Percentiles rank a stretch among this genome's conserved stretches.
These are phyloP conservation scores for Coelinius sp. DNA, from an alignment of 2,888 invertebrate genomes.

Conservation along the genomic window DNA sequence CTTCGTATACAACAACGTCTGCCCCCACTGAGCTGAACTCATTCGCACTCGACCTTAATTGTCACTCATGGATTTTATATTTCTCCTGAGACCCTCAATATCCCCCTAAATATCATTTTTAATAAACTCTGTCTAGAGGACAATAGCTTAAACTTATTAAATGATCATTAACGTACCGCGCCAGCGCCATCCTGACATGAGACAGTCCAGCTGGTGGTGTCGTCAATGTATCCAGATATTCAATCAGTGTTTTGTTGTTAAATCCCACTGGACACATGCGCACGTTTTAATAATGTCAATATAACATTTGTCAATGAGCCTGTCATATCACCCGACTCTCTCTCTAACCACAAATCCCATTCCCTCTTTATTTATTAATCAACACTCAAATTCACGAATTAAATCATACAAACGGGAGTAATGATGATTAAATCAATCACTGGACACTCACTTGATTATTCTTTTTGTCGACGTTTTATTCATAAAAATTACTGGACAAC, in stretches of 20 bases:
- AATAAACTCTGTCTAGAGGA: too few relatives aligned
- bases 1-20: conserved; percentile 1
- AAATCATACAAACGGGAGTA: conserved; percentile 14
- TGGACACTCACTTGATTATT: conserved; percentile 43
- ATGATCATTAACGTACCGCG: conserved; percentile 73
- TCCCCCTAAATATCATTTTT: not conserved
- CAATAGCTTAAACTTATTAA: not conserved
- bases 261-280: conserved; percentile 70
- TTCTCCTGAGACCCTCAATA: too few relatives aligned
- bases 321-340: conserved; percentile 57
- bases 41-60: conserved; percentile 51
- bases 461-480: not conserved
- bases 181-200: conserved; percentile 80
- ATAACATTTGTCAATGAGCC: conserved; percentile 55
- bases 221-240: conserved; percentile 74
- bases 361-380: conserved; percentile 3
- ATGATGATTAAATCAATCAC: conserved; percentile 32
- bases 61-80: conserved; percentile 38
- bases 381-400: conserved; percentile 38
- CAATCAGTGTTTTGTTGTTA: conserved; percentile 65
- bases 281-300: conserved; percentile 56
- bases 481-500: not conserved
- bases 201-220: conserved; percentile 74
- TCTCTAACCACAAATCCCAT: not conserved
- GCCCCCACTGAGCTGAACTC: conserved; percentile 36